These are phyloP conservation scores for Harpalus rubripes DNA, from an alignment of 2,888 invertebrate genomes.

Conservation along the genomic window DNA sequence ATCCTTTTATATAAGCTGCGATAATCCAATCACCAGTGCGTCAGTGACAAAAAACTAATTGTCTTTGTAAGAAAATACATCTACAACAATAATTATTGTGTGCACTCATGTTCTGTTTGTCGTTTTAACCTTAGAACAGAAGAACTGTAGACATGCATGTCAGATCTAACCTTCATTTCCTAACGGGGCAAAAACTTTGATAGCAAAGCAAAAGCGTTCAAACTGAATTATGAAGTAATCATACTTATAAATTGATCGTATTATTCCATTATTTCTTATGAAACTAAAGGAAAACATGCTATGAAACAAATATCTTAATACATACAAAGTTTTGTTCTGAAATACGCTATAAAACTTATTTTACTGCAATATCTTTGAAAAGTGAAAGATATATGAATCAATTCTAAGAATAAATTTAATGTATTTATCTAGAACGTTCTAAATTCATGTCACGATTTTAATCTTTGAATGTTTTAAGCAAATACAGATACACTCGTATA, in stretches of 20 bases:
- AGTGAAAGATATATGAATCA: no score
- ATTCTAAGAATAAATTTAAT: no score
- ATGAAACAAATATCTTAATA: neutral
- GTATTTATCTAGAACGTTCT: no score
- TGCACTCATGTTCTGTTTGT: conserved; percentile 55
- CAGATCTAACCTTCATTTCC: conserved; percentile 56
- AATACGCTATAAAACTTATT: neutral
- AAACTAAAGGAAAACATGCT: neutral
- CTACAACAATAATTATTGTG: conserved; percentile 62
- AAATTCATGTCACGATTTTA: no score
- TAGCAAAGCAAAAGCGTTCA: neutral
- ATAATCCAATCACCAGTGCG: conserved; percentile 49
- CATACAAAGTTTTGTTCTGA: no score
- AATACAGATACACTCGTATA: no score
- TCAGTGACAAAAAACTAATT: conserved; percentile 62
- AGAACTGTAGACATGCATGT: conserved; percentile 29
- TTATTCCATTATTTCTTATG: conserved; percentile 33
- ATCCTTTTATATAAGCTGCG: conserved; percentile 13
- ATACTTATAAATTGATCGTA: conserved; percentile 7
- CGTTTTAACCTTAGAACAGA: conserved; percentile 59
- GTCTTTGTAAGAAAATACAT: conserved; percentile 37
- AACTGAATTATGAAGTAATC: conserved; percentile 3
- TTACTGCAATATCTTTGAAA: no score
- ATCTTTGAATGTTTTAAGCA: no score
- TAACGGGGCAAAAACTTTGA: conserved; percentile 28